phyloP scores from a whole-genome alignment of 2,888 invertebrate species.

The Aromia moschata region DNA sequence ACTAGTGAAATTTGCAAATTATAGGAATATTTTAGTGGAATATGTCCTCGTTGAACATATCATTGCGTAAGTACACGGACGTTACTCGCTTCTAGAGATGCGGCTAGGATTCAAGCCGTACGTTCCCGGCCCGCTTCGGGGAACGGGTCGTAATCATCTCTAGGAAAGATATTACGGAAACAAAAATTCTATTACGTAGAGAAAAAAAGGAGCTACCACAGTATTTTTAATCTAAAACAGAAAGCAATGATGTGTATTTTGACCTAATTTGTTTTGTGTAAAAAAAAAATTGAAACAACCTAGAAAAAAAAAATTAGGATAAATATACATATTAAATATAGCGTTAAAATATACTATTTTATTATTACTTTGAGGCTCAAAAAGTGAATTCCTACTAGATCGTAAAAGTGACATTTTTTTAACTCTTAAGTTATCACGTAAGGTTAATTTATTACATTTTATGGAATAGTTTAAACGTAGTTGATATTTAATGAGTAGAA shows the following conservation, averaged over 20 bases:
- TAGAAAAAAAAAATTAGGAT: conserved; percentile 8
- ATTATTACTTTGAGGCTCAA: conserved; percentile 40
- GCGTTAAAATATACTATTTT: conserved; percentile 21
- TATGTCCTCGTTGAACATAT: conserved; percentile 34
- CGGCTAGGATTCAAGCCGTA: too few relatives aligned
- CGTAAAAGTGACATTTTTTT: conserved; percentile 22
- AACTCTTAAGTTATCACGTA: conserved; percentile 18
- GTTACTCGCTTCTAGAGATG: background rate
- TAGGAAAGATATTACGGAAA: conserved; percentile 2
- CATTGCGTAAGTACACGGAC: conserved; percentile 22
- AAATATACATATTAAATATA: conserved; percentile 18
- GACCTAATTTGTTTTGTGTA: conserved; percentile 17
- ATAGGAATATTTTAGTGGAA: conserved; percentile 29
- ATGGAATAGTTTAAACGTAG: conserved; percentile 19
- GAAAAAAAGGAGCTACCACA: conserved; percentile 5
- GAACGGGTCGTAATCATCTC: background rate
- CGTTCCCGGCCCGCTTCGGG: too few relatives aligned
- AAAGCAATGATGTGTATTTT: conserved; percentile 25
- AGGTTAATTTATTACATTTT: conserved; percentile 23
- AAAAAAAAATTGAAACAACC: conserved; percentile 13
- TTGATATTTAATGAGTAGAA: conserved; percentile 17
- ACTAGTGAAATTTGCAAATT: conserved; percentile 19
- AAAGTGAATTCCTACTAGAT: conserved; percentile 42
- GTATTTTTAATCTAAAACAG: conserved; percentile 22
- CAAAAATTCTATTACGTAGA: conserved; percentile 10